Conservation (phyloP, 2,797 vertebrate species). For the Aplochiton taeniatus region DNA sequence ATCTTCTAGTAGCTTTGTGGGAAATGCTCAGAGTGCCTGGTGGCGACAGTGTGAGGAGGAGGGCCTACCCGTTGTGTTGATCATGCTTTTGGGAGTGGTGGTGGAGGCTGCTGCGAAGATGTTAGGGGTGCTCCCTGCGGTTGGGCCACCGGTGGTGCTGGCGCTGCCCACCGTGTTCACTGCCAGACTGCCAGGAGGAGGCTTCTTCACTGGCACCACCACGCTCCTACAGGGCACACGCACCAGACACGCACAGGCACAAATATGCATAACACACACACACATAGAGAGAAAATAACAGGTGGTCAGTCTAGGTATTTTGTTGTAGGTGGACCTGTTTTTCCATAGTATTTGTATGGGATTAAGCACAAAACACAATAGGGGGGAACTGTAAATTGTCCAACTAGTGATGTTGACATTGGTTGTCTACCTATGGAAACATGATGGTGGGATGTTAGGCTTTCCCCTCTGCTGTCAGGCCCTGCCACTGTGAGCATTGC, state of each 20-base stretch:
- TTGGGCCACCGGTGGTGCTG: conserved; percentile 76
- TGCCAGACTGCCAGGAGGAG: conserved; percentile 83
- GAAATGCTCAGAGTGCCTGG: neutral
- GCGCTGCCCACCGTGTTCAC: conserved; percentile 86
- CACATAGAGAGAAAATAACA: neutral
- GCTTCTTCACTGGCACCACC: conserved; percentile 93
- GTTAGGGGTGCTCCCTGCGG: conserved; percentile 86
- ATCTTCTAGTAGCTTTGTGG: neutral
- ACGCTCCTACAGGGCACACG: conserved; percentile 82
- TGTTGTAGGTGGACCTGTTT: too few species aligned
- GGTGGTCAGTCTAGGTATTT: too few species aligned
- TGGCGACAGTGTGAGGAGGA: neutral
- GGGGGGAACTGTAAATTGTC: too few species aligned
- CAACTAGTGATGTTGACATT: neutral
- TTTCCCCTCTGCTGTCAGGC: conserved; percentile 15
- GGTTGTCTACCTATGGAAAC: neutral
- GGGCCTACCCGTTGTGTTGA: conserved; percentile 85
- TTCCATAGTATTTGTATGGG: too few species aligned
- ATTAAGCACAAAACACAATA: neutral
- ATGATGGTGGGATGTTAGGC: neutral
- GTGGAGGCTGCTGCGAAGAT: conserved; percentile 89
- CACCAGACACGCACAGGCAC: neutral
- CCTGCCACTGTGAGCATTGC: conserved; percentile 34
- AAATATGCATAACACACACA: neutral
- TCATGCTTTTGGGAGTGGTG: conserved; percentile 96